Evolutionary conservation across 2,888 invertebrate genomes (phyloP), one percentile per base, ranked within the genome.

Genomic region (Chaetogeoica ovagalla): DNA sequence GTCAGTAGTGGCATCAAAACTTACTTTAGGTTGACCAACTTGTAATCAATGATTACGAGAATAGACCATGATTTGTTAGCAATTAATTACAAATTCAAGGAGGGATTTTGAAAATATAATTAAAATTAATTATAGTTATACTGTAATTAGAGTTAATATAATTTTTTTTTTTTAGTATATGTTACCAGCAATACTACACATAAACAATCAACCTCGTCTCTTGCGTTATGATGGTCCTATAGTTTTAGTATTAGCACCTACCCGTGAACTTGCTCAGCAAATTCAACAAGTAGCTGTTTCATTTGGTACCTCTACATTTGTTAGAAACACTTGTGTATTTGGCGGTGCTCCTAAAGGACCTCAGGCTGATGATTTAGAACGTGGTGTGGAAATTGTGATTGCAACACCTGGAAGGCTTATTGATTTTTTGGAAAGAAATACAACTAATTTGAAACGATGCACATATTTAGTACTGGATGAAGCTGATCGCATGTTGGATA

Each of bases 301-400:
- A 85, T 98, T 98, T 88, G 97, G 97, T 71, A 91, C 93, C 82
- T 92, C 93, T 82, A 94, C 96, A 17, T 91, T 92, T 84, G 93
- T 98, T 39, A 89, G 94, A 66, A 96, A 96, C 87, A 96, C 96
- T 0, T 98, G 98, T 86, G 91, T 98, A 63, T 99, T 98, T 87
- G 98, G 98, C 62, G 98, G 98, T 21, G 97, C 98, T 2, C 96
- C 97, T 0, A 98, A 98, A 87, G 96, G 95, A 48, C 95, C 95
- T 48, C 91, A 93, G 86, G 90, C 91, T 0, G 89, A 91, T 81
- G 93, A 93, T 83, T 86, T 93, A 62, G 91, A 92, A 83, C 89
- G 91, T 43, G 95, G 95, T 65, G 93, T 94, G 6, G 94, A 95
- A 86, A 94, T 95, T 84, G 92, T 93, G 15, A 95, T 96, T 85